phyloP scores from a whole-genome alignment of 2,888 invertebrate genomes.

The Xestia rhomboidea region DNA sequence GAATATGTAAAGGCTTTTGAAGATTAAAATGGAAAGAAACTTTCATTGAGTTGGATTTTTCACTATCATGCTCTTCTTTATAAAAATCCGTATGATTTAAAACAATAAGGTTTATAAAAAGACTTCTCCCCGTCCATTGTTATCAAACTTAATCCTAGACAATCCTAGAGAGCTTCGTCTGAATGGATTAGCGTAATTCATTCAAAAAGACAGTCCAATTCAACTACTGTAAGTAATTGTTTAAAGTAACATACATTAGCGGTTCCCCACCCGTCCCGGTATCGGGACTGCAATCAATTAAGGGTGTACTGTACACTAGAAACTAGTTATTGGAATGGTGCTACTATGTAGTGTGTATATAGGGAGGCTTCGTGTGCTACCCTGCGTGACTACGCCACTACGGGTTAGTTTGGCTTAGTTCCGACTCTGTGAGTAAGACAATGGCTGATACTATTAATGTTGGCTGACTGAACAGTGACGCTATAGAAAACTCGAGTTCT shows the following conservation, averaged over 20 bases:
- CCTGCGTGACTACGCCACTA: constrained; percentile 54
- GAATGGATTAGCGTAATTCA: constrained; percentile 56
- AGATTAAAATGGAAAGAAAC: constrained; percentile 8
- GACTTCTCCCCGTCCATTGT: constrained; percentile 35
- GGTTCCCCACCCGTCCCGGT: constrained; percentile 46
- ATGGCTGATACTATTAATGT: constrained; percentile 64
- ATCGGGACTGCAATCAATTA: constrained; percentile 73
- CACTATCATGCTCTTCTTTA: constrained; percentile 13
- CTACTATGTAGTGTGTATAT: constrained; percentile 60
- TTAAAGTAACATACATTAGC: constrained; percentile 65
- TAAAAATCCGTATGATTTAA: constrained; percentile 27
- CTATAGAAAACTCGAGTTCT: constrained; percentile 49
- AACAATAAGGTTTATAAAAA: constrained; percentile 38
- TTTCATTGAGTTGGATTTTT: not conserved
- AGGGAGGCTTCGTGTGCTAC: constrained; percentile 51
- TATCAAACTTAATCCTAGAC: constrained; percentile 23
- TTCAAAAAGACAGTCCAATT: constrained; percentile 48
- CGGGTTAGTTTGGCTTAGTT: constrained; percentile 71
- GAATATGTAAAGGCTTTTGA: constrained; percentile 5
- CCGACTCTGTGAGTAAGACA: constrained; percentile 68
- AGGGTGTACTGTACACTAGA: constrained; percentile 62
- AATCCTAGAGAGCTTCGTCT: constrained; percentile 24
- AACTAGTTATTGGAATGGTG: constrained; percentile 69
- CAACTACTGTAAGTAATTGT: constrained; percentile 53
- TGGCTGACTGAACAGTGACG: constrained; percentile 59